Percentiles rank a stretch among this genome's conserved stretches.
phyloP scores from a whole-genome alignment of 2,797 vertebrate genomes.

The Lagocephalus sceleratus region DNA sequence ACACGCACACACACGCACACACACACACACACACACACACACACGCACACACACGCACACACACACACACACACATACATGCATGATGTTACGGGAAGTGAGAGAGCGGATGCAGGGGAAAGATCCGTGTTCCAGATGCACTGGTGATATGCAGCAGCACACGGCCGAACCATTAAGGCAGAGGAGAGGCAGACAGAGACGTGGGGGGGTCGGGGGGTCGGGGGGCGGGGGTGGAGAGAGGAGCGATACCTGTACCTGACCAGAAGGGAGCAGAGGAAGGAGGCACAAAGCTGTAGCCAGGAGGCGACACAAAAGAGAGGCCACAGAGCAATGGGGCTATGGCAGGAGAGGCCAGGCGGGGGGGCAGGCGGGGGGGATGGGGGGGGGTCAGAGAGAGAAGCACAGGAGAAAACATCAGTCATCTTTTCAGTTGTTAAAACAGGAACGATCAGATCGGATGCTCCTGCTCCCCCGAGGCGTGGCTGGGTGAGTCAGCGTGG shows the following conservation, averaged over 20 bases:
- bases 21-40: neutral
- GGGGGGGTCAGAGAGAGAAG: slow-evolving; percentile 77
- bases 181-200: slow-evolving; percentile 58
- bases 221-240: slow-evolving; percentile 21
- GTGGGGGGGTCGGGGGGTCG: neutral
- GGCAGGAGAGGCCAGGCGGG: slow-evolving; percentile 58
- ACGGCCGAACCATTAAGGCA: slow-evolving; percentile 51
- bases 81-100: slow-evolving; percentile 32
- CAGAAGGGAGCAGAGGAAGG: slow-evolving; percentile 98
- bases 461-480: no score
- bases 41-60: slow-evolving; percentile 5
- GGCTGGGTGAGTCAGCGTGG: slow-evolving; percentile 16
- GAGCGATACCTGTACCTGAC: slow-evolving; percentile 93
- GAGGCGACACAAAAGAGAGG: slow-evolving; percentile 94
- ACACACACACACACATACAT: slow-evolving; percentile 19
- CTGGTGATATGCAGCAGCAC: slow-evolving; percentile 41
- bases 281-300: slow-evolving; percentile 97
- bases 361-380: slow-evolving; percentile 74
- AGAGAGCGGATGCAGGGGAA: slow-evolving; percentile 20
- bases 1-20: slow-evolving; percentile 5
- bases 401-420: slow-evolving; percentile 76
- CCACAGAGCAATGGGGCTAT: slow-evolving; percentile 95
- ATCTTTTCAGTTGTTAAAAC: slow-evolving; percentile 25
- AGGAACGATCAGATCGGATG: no score
- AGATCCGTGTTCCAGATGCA: slow-evolving; percentile 22